These are phyloP conservation scores for Macaria notata DNA, from an alignment of 2,888 invertebrate genomes.

Conservation along the genomic window DNA sequence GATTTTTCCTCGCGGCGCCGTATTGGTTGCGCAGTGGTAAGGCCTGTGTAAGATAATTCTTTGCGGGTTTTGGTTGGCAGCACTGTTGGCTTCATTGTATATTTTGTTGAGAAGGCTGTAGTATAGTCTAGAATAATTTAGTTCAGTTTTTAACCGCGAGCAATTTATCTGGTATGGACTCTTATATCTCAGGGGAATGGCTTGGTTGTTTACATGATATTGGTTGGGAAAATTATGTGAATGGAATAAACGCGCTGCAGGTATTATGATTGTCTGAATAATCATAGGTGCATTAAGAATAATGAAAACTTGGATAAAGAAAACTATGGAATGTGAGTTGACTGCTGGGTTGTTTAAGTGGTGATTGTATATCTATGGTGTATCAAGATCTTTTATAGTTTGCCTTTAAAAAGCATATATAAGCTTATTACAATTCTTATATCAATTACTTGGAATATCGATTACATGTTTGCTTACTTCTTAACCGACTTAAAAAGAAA, in stretches of 20 bases:
- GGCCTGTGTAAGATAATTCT: conserved; percentile 4
- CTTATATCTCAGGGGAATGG: conserved; percentile 37
- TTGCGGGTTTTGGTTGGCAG: no score
- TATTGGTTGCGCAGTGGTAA: conserved; percentile 50
- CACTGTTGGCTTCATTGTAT: no score
- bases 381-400: not conserved
- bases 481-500: no score
- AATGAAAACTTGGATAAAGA: not conserved
- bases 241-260: conserved; percentile 21
- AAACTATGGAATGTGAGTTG: not conserved
- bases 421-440: no score
- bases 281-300: conserved; percentile 7
- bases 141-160: no score
- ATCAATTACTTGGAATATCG: no score
- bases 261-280: conserved; percentile 21
- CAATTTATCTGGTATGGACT: no score
- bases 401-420: no score
- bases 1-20: conserved; percentile 48
- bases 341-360: not conserved
- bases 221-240: conserved; percentile 32
- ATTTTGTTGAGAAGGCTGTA: no score
- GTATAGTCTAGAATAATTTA: no score
- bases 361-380: not conserved
- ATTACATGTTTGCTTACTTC: no score
- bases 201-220: conserved; percentile 35